Base-by-base conservation (phyloP, 2,797 vertebrate genomes). In the Microctenopoma lineatum region DNA sequence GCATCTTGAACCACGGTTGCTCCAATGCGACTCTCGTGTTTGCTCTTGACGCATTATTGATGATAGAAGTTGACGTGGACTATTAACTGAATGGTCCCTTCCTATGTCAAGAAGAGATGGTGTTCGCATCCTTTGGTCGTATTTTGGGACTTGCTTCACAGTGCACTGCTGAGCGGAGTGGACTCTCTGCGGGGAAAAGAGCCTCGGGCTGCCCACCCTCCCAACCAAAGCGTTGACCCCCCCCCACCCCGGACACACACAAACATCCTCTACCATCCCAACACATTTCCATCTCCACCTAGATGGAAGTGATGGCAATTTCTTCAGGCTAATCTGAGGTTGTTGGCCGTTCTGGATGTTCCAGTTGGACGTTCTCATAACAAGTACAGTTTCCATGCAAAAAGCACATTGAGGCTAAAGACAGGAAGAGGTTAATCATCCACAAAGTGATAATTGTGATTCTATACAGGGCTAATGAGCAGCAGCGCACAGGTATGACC, bases 221-320 rank as follows among this genome's bases (percentile, higher is more conserved):
- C 66, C 38, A 25, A 13, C 9, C 50, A 52, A 29, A 52, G 42
- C 15, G 14, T 45, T 66, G 55, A 63, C 42, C 59, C 39, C 25
- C 39, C 21, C 21, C 21, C 21, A 21, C 21, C 21, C 21, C 21
- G 21, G 21, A 15, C 39, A 57, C 38, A 41, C 34, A 15, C 39
- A 57, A 21, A 26, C 34, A 77, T 75, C 82, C 70, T 73, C 79
- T 63, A 65, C 81, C 74, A 75, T 89, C 80, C 75, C 55, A 63
- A 72, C 82, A 79, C 85, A 84, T 89, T 81, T 84, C 75, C 75
- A 77, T 85, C 83, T 84, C 83, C 39, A 47, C 72, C 61, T 70
- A 88, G 89, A 86, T 80, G 76, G 84, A 84, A 90, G 85, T 83
- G 86, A 87, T 83, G 77, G 83, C 63, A 69, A 72, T 80, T 79